A percentile compares a stretch with the other conserved stretches of the same genome.
Conservation (phyloP, 2,797 vertebrate genomes). For the Tympanoctomys barrerae region DNA sequence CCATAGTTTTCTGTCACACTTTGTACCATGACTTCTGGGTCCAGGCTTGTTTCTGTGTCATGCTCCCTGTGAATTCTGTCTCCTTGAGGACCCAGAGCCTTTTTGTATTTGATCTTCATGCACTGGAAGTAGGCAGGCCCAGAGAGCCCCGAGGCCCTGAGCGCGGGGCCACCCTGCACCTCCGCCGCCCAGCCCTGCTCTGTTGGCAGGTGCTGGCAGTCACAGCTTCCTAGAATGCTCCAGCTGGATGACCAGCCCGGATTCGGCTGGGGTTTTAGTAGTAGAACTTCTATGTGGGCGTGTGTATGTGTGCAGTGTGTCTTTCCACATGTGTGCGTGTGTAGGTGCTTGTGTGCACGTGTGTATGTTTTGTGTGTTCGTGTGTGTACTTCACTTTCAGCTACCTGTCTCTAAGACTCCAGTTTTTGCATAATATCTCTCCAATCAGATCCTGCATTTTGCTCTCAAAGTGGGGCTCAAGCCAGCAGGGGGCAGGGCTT, state of each 20-base stretch:
- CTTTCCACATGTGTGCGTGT: no score
- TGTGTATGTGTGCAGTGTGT: neutral
- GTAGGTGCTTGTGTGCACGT: no score
- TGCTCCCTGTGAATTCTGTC: no score
- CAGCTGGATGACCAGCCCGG: neutral
- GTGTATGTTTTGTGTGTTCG: no score
- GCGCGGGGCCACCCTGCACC: neutral
- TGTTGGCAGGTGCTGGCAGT: fast-evolving
- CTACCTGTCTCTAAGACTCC: neutral
- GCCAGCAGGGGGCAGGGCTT: neutral
- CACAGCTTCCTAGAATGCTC: neutral
- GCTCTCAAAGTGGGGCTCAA: fast-evolving
- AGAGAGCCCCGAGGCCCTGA: neutral
- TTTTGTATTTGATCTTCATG: fast-evolving
- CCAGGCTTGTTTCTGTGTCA: neutral
- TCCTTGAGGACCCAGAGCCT: no score
- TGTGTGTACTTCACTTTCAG: fast-evolving
- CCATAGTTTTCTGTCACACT: neutral
- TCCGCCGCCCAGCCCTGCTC: no score
- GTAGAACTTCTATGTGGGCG: neutral
- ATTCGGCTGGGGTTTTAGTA: neutral
- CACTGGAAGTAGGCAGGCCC: neutral
- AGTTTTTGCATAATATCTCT: neutral
- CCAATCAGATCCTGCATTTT: no score
- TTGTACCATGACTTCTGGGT: fast-evolving